Evolutionary conservation across 2,888 invertebrate species (phyloP), one percentile per base, ranked within the genome.

Genomic region (Amaurobius ferox): DNA sequence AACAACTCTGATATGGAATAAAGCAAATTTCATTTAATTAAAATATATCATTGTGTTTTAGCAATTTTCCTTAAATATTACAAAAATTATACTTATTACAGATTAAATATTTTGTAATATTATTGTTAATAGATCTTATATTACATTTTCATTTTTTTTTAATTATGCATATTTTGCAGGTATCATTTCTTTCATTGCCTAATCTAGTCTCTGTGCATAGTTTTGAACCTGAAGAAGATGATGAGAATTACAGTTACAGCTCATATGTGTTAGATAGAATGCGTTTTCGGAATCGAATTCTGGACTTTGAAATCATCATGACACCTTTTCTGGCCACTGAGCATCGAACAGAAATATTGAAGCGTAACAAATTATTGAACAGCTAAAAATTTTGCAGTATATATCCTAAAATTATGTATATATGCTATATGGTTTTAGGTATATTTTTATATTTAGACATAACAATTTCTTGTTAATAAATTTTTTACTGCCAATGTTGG

Each of bases 171-270:
- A 30, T 29, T 30, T 68, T 78, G 68, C 55, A 78, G 77, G 77
- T 78, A 16, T 67, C 77, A 1, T 78, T 78, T 78, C 35, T 30
- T 7, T 68, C 77, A n/a, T 32, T 44, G 0, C 48, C 67, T 9
- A 48, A 35, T 35, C 39, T 78, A 26, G 77, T 78, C 1, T 44
- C 68, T n/a, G 39, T 78, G 68, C 35, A n/a, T 5, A 13, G 0
- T 2, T 61, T 68, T 68, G 68, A 78, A 23, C 26, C 40, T 16
- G 29, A 35, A 64, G n/a, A n/a, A n/a, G 64, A 64, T 16, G 68
- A 78, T 23, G 30, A 68, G 48, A 1, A 40, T n/a, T 32, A 30
- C 6, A 26, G 23, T 32, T 48, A 67, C 19, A 29, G 32, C 9
- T 0, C 48, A 9, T 16, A 29, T 26, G n/a, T 23, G 0, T 35